Evolutionary conservation across 2,113 vertebrate genomes (phyloP).

Genomic region (Vicugna pacos): DNA sequence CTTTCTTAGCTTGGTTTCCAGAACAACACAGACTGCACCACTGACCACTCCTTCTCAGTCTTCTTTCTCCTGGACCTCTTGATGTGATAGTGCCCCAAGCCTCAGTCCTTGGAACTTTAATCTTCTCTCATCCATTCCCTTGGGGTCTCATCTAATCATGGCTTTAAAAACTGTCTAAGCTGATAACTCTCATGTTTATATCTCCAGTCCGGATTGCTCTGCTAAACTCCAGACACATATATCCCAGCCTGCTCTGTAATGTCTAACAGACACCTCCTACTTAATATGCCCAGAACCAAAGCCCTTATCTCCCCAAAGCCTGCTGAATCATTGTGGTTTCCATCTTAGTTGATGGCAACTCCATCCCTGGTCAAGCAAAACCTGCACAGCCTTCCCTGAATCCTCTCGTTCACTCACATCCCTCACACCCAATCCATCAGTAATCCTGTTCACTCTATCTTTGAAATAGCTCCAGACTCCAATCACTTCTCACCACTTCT

Average conservation of each 20-base stretch:
- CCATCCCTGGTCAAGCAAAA: not conserved
- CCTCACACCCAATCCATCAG: not conserved
- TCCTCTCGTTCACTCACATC: not conserved
- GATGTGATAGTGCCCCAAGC: not conserved
- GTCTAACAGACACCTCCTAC: not conserved
- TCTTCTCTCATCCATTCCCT: not conserved
- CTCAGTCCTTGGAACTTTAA: not conserved
- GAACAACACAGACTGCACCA: not conserved
- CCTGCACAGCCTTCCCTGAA: not conserved
- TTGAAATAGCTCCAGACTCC: not conserved
- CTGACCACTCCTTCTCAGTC: not conserved
- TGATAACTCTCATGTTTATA: not conserved
- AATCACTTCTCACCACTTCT: not conserved
- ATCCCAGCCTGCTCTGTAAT: not conserved
- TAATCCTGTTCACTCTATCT: not conserved
- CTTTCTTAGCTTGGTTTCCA: not conserved
- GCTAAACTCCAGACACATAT: not conserved
- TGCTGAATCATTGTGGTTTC: not conserved
- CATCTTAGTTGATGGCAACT: not conserved
- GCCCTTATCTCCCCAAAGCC: not conserved
- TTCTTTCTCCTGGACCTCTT: not conserved
- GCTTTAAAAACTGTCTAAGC: not conserved
- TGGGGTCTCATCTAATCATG: not conserved
- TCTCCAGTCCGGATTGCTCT: not conserved
- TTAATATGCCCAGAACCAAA: constrained; percentile 7